Conservation (phyloP, 2,797 vertebrate genomes). For the Rhynchonycteris naso region DNA sequence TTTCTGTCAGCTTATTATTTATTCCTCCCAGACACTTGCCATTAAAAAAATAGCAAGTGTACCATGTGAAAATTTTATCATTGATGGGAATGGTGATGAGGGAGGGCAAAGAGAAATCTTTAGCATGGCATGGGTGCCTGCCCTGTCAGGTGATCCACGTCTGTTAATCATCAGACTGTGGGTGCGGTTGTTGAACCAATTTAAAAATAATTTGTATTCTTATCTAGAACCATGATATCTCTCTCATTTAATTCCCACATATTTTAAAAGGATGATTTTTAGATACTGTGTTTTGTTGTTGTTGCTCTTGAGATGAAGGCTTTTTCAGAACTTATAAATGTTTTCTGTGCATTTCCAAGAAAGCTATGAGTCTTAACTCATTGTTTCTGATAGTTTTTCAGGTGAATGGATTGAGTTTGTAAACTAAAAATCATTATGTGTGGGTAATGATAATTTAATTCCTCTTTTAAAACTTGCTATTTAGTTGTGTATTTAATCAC, state of each 20-base stretch:
- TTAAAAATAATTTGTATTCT: constrained; percentile 20
- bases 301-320: not conserved
- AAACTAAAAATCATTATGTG: not conserved
- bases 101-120: not conserved
- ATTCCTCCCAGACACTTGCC: not conserved
- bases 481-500: not conserved
- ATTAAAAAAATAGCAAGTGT: not conserved
- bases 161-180: constrained; percentile 6
- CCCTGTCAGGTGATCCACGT: not conserved
- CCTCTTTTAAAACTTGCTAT: not conserved
- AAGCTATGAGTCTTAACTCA: not conserved
- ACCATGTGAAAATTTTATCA: not conserved
- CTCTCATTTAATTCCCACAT: not conserved
- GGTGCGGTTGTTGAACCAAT: not conserved
- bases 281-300: not conserved
- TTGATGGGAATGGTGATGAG: not conserved
- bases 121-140: accelerated
- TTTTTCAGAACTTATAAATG: not conserved
- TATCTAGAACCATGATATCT: not conserved
- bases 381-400: not conserved
- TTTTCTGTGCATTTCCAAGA: not conserved
- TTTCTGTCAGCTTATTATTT: constrained; percentile 7
- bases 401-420: not conserved
- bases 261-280: not conserved
- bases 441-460: not conserved